These are phyloP conservation scores for Tor tambroides DNA, from an alignment of 2,113 vertebrate species.

Conservation along the genomic window DNA sequence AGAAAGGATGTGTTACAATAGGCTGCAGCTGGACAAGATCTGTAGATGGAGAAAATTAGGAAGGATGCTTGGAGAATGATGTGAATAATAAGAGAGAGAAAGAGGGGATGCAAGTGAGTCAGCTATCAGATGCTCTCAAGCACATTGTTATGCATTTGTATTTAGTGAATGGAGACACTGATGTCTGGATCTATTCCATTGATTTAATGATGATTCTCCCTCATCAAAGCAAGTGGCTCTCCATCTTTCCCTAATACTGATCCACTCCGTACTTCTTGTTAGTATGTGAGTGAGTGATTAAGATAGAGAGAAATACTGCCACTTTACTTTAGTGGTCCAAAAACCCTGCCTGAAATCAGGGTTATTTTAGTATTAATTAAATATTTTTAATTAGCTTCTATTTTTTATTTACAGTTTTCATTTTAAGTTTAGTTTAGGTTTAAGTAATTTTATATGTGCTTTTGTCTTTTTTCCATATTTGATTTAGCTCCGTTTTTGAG, in stretches of 20 bases:
- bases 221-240: conserved; percentile 39
- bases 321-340: not conserved
- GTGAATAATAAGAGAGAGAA: not conserved
- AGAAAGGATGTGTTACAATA: not conserved
- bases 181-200: conserved; percentile 34
- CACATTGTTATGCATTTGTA: conserved; percentile 13
- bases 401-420: not conserved
- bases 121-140: not conserved
- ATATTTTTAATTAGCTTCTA: not conserved
- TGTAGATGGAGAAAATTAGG: conserved; percentile 8
- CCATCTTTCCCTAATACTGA: not conserved
- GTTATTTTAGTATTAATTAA: not conserved
- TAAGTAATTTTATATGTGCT: not conserved
- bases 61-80: conserved; percentile 9
- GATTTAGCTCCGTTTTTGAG: no score
- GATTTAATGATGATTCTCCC: conserved; percentile 33
- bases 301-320: not conserved
- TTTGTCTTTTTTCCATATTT: no score
- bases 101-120: not conserved
- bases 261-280: not conserved
- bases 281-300: conserved; percentile 9
- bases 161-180: not conserved
- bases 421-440: not conserved
- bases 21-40: not conserved
- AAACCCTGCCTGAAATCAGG: not conserved